Percentiles rank a stretch among this genome's conserved stretches.
Evolutionary conservation across 1,140 invertebrate genomes (phyloP).

Genomic region (Aphelenchoides avenae): DNA sequence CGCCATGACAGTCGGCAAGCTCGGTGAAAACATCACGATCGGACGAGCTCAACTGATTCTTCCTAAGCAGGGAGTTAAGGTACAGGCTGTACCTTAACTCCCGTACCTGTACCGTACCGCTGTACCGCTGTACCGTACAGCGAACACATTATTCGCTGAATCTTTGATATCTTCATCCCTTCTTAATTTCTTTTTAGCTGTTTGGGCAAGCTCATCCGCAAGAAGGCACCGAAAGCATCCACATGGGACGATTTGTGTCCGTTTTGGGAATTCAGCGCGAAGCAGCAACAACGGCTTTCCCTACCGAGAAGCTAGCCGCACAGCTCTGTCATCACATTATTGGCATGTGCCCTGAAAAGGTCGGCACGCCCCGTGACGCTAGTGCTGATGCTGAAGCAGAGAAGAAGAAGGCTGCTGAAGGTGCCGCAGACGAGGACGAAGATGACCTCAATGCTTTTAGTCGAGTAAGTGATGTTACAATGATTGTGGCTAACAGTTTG

Average conservation of each 20-base stretch:
- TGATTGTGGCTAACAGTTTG: constrained; percentile 5
- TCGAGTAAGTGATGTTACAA: background rate
- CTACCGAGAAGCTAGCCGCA: constrained; percentile 36
- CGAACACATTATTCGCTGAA: constrained; percentile 4
- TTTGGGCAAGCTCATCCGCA: constrained; percentile 11
- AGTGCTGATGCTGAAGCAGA: background rate
- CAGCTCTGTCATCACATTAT: constrained; percentile 59
- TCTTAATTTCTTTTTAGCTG: background rate
- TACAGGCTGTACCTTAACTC: no score
- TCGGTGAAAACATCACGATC: constrained; percentile 53
- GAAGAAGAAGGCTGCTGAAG: constrained; percentile 6
- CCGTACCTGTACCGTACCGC: no score
- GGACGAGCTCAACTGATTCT: constrained; percentile 21
- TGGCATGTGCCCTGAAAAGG: constrained; percentile 48
- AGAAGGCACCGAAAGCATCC: constrained; percentile 39
- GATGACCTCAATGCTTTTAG: constrained; percentile 26
- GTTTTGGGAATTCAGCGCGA: constrained; percentile 35
- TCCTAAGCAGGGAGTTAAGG: constrained; percentile 16
- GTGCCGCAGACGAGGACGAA: constrained; percentile 5
- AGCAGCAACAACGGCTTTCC: constrained; percentile 22
- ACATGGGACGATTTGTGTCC: constrained; percentile 48
- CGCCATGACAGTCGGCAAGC: constrained; percentile 50
- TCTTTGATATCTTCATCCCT: constrained; percentile 6
- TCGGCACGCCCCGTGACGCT: constrained; percentile 26
- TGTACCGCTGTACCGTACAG: no score